phyloP scores from a whole-genome alignment of 2,113 vertebrate genomes.

The Spea bombifrons region DNA sequence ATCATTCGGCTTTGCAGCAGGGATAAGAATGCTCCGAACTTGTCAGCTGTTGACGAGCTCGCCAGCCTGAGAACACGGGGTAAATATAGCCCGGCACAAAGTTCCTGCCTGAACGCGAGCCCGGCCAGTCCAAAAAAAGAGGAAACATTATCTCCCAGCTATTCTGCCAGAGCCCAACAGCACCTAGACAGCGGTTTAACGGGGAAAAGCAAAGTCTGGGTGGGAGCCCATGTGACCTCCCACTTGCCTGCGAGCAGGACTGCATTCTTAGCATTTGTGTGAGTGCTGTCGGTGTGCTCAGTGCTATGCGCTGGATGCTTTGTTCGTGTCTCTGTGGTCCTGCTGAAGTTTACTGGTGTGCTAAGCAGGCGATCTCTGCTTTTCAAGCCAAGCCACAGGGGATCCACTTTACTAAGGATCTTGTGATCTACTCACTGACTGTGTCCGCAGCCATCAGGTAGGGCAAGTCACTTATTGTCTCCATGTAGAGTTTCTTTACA shows the following conservation, averaged over 20 bases:
- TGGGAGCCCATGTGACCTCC: conserved; percentile 64
- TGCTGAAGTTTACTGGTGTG: conserved; percentile 1
- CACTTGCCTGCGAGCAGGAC: conserved; percentile 61
- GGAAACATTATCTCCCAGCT: conserved; percentile 70
- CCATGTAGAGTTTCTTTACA: no score
- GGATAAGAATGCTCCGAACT: conserved; percentile 74
- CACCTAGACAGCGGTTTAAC: conserved; percentile 74
- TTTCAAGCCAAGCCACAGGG: conserved; percentile 55
- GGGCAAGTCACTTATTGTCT: conserved; percentile 44
- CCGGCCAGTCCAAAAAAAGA: conserved; percentile 66
- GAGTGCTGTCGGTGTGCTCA: background rate
- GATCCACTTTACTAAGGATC: background rate
- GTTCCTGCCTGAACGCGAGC: conserved; percentile 65
- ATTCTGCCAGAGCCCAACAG: conserved; percentile 71
- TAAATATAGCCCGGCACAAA: conserved; percentile 84
- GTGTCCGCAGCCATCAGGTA: conserved; percentile 62
- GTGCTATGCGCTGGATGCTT: conserved; percentile 56
- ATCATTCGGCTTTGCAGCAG: no score
- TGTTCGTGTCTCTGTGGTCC: conserved; percentile 49
- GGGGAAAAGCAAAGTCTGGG: conserved; percentile 60
- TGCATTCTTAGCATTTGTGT: conserved; percentile 9
- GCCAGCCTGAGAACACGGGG: conserved; percentile 82
- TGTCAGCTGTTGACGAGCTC: conserved; percentile 82
- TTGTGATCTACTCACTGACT: conserved; percentile 48
- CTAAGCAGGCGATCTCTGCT: conserved; percentile 32